Percentiles rank a stretch among this genome's conserved stretches.
Conservation (phyloP, 2,113 vertebrate genomes). For the Xenopus laevis region DNA sequence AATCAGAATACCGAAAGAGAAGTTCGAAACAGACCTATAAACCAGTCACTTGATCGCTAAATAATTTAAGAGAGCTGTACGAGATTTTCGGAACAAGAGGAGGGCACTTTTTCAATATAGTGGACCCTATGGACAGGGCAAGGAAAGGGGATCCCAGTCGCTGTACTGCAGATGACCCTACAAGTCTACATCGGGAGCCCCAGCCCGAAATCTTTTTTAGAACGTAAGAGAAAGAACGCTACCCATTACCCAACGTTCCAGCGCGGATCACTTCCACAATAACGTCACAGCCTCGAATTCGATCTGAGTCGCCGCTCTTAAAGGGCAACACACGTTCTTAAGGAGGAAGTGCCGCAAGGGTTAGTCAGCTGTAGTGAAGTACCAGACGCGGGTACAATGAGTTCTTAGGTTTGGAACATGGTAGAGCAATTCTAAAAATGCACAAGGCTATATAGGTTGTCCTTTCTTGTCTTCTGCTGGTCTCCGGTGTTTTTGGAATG, state of each 20-base stretch:
- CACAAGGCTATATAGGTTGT: too few relatives aligned
- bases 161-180: neutral
- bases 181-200: neutral
- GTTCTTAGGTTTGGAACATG: too few relatives aligned
- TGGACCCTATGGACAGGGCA: neutral
- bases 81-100: neutral
- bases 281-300: slow-evolving; percentile 56
- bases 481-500: too few relatives aligned
- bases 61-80: too few relatives aligned
- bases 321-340: neutral
- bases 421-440: too few relatives aligned
- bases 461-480: too few relatives aligned
- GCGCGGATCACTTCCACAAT: slow-evolving; percentile 49
- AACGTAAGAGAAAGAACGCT: slow-evolving; percentile 23
- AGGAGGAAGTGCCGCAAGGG: neutral
- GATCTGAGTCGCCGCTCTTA: slow-evolving; percentile 22
- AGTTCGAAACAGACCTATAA: too few relatives aligned
- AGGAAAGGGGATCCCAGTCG: neutral
- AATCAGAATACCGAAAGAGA: too few relatives aligned
- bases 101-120: too few relatives aligned
- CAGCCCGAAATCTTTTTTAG: neutral
- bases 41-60: too few relatives aligned
- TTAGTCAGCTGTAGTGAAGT: too few relatives aligned
- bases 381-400: too few relatives aligned
- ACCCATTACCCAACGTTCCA: slow-evolving; percentile 45